A percentile compares a stretch with the other conserved stretches of the same genome.
phyloP scores from a whole-genome alignment of 2,888 invertebrate species.

The Hedychridium roseum region DNA sequence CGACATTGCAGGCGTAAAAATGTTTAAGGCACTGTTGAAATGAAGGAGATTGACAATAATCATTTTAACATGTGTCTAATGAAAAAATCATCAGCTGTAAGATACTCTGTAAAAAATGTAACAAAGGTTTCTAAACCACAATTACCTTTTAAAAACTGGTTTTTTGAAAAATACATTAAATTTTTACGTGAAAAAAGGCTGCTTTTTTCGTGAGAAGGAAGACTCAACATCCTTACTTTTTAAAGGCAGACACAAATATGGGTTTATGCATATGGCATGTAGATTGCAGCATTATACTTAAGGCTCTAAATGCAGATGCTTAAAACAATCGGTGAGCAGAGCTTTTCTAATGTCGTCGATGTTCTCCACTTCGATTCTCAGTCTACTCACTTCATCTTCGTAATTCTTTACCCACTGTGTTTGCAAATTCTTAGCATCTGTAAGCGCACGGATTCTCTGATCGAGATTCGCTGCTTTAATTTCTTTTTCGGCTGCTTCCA shows the following conservation, averaged over 20 bases:
- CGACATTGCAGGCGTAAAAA: background rate
- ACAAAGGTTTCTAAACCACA: slow-evolving; percentile 7
- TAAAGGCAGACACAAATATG: too few relatives aligned
- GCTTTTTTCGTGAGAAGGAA: too few relatives aligned
- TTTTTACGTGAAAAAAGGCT: background rate
- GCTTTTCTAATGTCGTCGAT: slow-evolving; percentile 82
- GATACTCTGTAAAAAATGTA: slow-evolving; percentile 15
- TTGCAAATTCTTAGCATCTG: slow-evolving; percentile 69
- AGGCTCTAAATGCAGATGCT: slow-evolving; percentile 79
- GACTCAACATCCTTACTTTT: too few relatives aligned
- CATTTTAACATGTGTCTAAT: too few relatives aligned
- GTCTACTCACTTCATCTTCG: slow-evolving; percentile 75
- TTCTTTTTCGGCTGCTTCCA: slow-evolving; percentile 76
- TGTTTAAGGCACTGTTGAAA: slow-evolving; percentile 23
- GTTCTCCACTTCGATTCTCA: slow-evolving; percentile 81
- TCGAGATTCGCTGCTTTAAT: slow-evolving; percentile 78
- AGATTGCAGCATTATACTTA: too few relatives aligned
- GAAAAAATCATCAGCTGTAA: too few relatives aligned
- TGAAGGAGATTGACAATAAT: too few relatives aligned
- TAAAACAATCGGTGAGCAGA: slow-evolving; percentile 83
- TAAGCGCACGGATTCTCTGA: slow-evolving; percentile 76
- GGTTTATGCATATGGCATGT: too few relatives aligned
- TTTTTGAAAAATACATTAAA: background rate
- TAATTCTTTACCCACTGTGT: slow-evolving; percentile 81
- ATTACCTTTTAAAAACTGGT: background rate